Percentiles rank a stretch among this genome's conserved stretches.
Evolutionary conservation across 2,113 vertebrate species (phyloP).

Genomic region (Calcarius ornatus): DNA sequence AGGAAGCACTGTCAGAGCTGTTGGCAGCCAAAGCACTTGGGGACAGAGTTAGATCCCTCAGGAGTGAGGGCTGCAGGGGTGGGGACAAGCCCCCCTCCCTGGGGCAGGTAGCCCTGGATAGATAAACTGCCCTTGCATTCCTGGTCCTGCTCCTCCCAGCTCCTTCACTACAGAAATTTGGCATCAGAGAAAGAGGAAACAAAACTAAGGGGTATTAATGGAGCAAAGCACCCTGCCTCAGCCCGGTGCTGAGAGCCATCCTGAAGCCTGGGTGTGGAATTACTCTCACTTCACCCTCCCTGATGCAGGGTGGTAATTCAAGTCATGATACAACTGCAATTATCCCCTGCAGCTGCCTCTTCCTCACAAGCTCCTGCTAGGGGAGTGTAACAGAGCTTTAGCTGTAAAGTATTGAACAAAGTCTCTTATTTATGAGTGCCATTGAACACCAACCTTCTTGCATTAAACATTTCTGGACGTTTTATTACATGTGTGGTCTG

Average conservation of each 20-base stretch:
- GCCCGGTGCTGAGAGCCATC: not conserved
- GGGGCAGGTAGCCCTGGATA: not conserved
- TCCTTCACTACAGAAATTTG: not conserved
- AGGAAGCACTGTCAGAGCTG: not conserved
- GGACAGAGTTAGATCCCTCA: not conserved
- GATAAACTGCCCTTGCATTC: accelerated
- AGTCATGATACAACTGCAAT: not conserved
- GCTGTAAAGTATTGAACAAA: constrained; percentile 3
- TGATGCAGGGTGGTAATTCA: not conserved
- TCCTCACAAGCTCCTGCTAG: not conserved
- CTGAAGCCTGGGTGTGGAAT: not conserved
- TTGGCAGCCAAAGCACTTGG: not conserved
- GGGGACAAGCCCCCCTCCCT: not conserved
- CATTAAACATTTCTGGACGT: constrained; percentile 16
- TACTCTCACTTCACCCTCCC: not conserved
- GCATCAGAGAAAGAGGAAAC: not conserved
- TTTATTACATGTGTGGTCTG: not conserved
- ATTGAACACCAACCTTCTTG: not conserved
- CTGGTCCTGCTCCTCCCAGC: not conserved
- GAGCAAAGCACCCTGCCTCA: not conserved
- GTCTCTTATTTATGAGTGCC: constrained; percentile 56
- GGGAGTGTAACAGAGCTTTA: not conserved
- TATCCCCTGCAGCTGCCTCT: not conserved
- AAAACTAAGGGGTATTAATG: not conserved
- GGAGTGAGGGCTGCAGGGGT: not conserved